Conservation (phyloP, 2,113 vertebrate genomes). For the Gasterosteus nipponicus region DNA sequence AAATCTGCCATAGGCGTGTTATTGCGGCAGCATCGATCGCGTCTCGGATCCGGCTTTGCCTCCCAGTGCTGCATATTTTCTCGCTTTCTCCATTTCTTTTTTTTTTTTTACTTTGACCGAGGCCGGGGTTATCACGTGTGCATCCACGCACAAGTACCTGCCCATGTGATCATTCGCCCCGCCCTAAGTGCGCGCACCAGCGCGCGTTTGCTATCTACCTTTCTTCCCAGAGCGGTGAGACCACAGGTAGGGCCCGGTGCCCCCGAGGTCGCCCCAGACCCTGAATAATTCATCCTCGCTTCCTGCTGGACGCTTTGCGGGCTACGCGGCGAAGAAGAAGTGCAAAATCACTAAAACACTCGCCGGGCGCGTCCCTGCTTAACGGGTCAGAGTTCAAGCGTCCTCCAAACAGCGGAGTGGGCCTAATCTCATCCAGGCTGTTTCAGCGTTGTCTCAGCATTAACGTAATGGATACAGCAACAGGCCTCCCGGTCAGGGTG, state of each 20-base stretch:
- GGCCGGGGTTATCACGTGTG: constrained; percentile 9
- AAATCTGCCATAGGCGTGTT: constrained; percentile 70
- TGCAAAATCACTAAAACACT: constrained; percentile 58
- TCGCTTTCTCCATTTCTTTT: constrained; percentile 30
- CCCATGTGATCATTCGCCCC: neutral
- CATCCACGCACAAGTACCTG: neutral
- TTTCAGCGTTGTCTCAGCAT: constrained; percentile 63
- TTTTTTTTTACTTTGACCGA: constrained; percentile 35
- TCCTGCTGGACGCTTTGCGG: constrained; percentile 50
- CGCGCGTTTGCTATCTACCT: constrained; percentile 12
- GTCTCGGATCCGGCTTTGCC: constrained; percentile 56
- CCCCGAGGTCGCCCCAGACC: constrained; percentile 38
- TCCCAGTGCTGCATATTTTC: constrained; percentile 49
- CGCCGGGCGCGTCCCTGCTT: constrained; percentile 48
- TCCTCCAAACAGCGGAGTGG: constrained; percentile 5
- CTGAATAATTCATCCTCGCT: constrained; percentile 69
- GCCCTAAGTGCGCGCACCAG: constrained; percentile 9
- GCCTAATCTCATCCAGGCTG: constrained; percentile 64
- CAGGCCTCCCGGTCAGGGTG: constrained; percentile 50
- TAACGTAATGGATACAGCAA: constrained; percentile 69
- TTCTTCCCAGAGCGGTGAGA: constrained; percentile 20
- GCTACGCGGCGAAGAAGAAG: constrained; percentile 55
- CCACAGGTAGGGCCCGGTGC: constrained; percentile 29
- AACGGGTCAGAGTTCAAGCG: constrained; percentile 28
- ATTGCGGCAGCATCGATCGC: constrained; percentile 71